These are phyloP conservation scores for Macrobrachium rosenbergii DNA, from an alignment of 1,140 invertebrate genomes.

Conservation along the genomic window DNA sequence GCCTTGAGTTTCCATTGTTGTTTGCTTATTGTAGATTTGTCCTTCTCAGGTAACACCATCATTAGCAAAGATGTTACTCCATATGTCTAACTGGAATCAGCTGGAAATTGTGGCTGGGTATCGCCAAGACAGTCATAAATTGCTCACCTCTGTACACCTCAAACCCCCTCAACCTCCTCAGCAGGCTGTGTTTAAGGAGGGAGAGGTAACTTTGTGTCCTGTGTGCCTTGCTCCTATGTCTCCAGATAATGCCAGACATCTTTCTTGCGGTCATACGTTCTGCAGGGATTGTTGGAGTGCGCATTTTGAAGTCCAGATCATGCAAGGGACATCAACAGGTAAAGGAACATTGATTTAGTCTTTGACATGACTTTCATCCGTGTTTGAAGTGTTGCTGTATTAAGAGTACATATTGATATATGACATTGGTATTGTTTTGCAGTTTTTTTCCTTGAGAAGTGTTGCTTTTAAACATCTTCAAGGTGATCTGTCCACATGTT, in stretches of 20 bases:
- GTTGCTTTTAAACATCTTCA: too few relatives aligned
- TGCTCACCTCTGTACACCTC: conserved; percentile 85
- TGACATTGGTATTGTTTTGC: too few relatives aligned
- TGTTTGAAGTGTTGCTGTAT: not conserved
- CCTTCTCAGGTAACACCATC: conserved; percentile 84
- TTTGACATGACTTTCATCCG: too few relatives aligned
- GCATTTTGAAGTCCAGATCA: conserved; percentile 96
- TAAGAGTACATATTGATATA: not conserved
- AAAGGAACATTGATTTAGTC: conserved; percentile 65
- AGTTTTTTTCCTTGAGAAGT: too few relatives aligned
- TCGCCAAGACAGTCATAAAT: conserved; percentile 80
- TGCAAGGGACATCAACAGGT: conserved; percentile 84
- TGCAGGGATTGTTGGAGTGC: conserved; percentile 96
- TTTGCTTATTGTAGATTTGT: not conserved
- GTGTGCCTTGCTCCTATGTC: conserved; percentile 76
- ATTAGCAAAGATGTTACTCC: conserved; percentile 90
- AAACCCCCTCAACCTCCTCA: conserved; percentile 76
- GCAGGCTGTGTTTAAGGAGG: conserved; percentile 45
- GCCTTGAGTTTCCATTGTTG: not conserved
- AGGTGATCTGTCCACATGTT: too few relatives aligned
- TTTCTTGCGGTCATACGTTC: conserved; percentile 92
- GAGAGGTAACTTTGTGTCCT: conserved; percentile 71
- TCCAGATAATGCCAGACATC: conserved; percentile 79
- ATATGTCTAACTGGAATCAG: conserved; percentile 89
- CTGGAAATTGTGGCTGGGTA: conserved; percentile 85